Percentiles rank a stretch among this genome's conserved stretches.
Evolutionary conservation across 2,888 invertebrate genomes (phyloP).

Genomic region (Nephrocerus scutellatus): DNA sequence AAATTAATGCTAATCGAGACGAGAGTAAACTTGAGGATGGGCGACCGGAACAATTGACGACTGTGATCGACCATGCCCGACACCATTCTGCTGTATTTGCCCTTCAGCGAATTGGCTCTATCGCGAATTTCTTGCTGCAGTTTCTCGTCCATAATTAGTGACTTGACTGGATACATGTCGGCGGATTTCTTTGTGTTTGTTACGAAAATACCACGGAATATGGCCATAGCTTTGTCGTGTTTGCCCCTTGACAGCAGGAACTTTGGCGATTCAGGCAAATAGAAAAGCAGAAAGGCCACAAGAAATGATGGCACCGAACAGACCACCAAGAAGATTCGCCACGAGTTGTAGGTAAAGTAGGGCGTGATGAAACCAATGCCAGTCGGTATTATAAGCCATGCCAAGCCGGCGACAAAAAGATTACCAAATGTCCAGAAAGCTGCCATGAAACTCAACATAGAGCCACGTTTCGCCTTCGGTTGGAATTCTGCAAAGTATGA

Average conservation of each 20-base stretch:
- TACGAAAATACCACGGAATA: conserved; percentile 73
- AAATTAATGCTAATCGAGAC: conserved; percentile 86
- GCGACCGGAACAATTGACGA: conserved; percentile 70
- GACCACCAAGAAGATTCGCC: conserved; percentile 83
- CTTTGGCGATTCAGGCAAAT: conserved; percentile 87
- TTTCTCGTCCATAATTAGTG: conserved; percentile 57
- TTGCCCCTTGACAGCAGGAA: conserved; percentile 74
- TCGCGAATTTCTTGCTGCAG: conserved; percentile 40
- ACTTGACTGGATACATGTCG: conserved; percentile 70
- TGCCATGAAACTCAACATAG: conserved; percentile 89
- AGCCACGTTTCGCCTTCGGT: conserved; percentile 81
- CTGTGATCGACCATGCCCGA: conserved; percentile 73
- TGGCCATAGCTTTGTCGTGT: conserved; percentile 71
- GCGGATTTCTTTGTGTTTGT: conserved; percentile 66
- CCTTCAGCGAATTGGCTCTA: conserved; percentile 52
- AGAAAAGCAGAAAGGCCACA: conserved; percentile 73
- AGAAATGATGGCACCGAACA: conserved; percentile 84
- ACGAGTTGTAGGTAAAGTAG: conserved; percentile 77
- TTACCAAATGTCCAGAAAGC: conserved; percentile 94
- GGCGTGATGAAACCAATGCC: conserved; percentile 61
- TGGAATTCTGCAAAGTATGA: conserved; percentile 93
- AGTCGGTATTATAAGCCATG: conserved; percentile 67
- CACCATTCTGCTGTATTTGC: conserved; percentile 66
- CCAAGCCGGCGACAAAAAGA: conserved; percentile 79
- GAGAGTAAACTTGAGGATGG: conserved; percentile 73